Base-by-base conservation (phyloP, 1,140 invertebrate genomes). In the Bombus soroeensis region DNA sequence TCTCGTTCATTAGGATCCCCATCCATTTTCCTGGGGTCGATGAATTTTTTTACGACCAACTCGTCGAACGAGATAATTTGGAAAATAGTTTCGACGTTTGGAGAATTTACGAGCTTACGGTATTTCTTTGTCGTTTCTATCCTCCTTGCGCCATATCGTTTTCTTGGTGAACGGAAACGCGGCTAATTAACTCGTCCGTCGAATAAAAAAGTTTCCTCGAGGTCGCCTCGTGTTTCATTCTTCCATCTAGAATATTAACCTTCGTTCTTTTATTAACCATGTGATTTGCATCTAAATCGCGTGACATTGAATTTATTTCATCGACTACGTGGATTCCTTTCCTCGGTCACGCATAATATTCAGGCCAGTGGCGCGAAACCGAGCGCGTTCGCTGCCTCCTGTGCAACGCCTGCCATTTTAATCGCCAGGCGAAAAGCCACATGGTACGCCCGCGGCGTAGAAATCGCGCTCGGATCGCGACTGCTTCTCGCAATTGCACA, bases 301-400 rank as follows among this genome's bases (percentile, higher is more conserved):
- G 57, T 32, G 81, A 83, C 81, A 83, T 83, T 83, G 81, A 83
- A 83, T 70, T 57, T 39, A 77, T 77, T 75, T 57, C 53, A 64
- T 74, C n/a, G 80, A 82, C 64, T 5, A 64, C 5, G 25, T 43
- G 34, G 13, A 72, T 73, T 34, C 41, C 15, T 28, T 64, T 74
- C n/a, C 68, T 28, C 66, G 64, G 53, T n/a, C 81, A 32, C 37
- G 81, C 62, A 83, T 83, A 77, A 83, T 77, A 83, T 83, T 62
- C 81, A 83, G 81, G 81, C 71, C 62, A 77, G 41, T 68, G 73
- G 77, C 77, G 62, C 77, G 59, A 47, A 1, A 28, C 41, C 28
- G 15, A 71, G 12, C 70, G 9, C 43, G 18, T 37, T 18, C 66
- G 43, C 10, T 22, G 47, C 43, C 22, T 6, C 28, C 3, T 32